Evolutionary conservation across 2,888 invertebrate species (phyloP).

Genomic region (Platycheirus rosarum): DNA sequence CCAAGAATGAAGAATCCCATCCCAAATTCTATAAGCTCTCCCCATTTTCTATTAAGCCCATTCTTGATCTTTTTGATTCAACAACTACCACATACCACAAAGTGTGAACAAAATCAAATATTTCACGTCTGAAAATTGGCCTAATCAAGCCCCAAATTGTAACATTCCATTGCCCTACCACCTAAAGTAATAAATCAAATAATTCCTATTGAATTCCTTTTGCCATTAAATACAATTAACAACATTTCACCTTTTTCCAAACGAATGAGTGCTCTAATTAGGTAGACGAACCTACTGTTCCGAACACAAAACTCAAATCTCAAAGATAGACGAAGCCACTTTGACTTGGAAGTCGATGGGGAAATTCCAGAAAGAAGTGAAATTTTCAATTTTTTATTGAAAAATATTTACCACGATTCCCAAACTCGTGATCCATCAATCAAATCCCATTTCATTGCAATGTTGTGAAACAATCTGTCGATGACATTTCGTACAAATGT

Average conservation of each 20-base stretch:
- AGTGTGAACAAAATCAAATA: constrained; percentile 34
- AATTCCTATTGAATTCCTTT: constrained; percentile 8
- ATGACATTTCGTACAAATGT: constrained; percentile 66
- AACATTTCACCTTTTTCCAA: constrained; percentile 19
- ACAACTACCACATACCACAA: constrained; percentile 27
- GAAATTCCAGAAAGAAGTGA: constrained; percentile 38
- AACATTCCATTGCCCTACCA: constrained; percentile 18
- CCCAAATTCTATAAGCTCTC: too few species aligned
- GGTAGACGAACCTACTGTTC: background rate
- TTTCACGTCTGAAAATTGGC: constrained; percentile 27
- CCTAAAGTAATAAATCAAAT: constrained; percentile 35
- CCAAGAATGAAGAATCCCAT: too few species aligned
- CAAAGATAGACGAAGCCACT: background rate
- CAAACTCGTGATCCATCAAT: constrained; percentile 68
- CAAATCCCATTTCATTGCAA: constrained; percentile 46
- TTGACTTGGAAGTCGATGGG: background rate
- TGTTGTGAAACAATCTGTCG: constrained; percentile 61
- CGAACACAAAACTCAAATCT: background rate
- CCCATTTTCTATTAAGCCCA: background rate
- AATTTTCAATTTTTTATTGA: constrained; percentile 43
- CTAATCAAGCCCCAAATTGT: constrained; percentile 20
- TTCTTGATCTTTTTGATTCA: background rate
- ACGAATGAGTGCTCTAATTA: constrained; percentile 32
- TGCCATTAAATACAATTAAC: constrained; percentile 30
- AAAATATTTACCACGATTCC: constrained; percentile 53